phyloP scores from a whole-genome alignment of 2,888 invertebrate genomes.

The Lasioglossum oenotherae region DNA sequence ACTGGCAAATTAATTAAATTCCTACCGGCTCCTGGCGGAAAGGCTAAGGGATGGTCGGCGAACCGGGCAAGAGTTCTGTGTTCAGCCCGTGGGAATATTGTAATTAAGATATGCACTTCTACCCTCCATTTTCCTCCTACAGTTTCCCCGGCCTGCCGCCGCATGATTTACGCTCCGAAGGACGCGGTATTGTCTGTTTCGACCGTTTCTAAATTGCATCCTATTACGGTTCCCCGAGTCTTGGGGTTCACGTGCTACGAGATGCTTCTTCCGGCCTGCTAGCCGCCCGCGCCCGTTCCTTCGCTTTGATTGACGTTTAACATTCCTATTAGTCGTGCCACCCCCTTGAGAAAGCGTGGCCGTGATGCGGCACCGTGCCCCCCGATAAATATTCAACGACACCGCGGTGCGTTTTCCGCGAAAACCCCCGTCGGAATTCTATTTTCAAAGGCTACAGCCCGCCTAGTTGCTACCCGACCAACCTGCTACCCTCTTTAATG shows the following conservation, averaged over 20 bases:
- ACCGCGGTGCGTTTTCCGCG: not conserved
- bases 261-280: slow-evolving; percentile 28
- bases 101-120: slow-evolving; percentile 82
- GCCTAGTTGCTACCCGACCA: not conserved
- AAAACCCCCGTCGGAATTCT: not conserved
- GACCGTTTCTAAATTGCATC: slow-evolving; percentile 75
- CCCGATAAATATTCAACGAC: slow-evolving; percentile 5
- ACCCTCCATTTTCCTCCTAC: slow-evolving; percentile 70
- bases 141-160: slow-evolving; percentile 41
- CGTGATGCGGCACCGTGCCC: not conserved
- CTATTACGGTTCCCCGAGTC: slow-evolving; percentile 60
- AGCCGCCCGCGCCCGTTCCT: not conserved
- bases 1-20: slow-evolving; percentile 82
- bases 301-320: slow-evolving; percentile 32
- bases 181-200: slow-evolving; percentile 74
- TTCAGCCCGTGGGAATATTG: slow-evolving; percentile 80
- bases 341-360: slow-evolving; percentile 4
- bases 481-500: not conserved
- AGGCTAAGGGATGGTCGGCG: slow-evolving; percentile 64
- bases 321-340: slow-evolving; percentile 11
- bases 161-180: slow-evolving; percentile 76
- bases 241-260: slow-evolving; percentile 31
- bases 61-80: slow-evolving; percentile 72
- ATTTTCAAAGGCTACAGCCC: not conserved
- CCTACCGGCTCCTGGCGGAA: slow-evolving; percentile 74